Evolutionary conservation across 2,888 invertebrate species (phyloP).

Genomic region (Aporophyla nigra): DNA sequence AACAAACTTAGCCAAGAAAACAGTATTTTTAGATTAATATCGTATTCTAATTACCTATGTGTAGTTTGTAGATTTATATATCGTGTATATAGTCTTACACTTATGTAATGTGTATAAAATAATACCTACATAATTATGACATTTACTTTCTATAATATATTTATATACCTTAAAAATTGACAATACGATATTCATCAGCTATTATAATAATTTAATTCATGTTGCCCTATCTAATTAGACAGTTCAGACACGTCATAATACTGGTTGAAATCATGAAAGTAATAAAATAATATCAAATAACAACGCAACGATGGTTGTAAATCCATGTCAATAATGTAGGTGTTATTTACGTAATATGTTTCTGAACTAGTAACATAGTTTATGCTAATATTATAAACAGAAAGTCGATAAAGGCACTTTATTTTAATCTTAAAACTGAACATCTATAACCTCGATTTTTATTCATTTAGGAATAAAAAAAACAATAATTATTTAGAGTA

Average conservation of each 20-base stretch:
- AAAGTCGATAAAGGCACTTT: neutral
- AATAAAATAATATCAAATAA: neutral
- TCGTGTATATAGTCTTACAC: neutral
- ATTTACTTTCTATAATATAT: neutral
- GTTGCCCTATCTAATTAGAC: neutral
- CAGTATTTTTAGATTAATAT: slow-evolving; percentile 18
- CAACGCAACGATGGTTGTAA: neutral
- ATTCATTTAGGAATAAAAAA: neutral
- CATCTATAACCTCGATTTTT: slow-evolving; percentile 4
- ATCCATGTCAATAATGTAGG: neutral
- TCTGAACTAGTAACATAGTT: neutral
- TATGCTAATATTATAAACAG: neutral
- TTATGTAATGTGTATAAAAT: neutral
- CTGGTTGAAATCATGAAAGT: slow-evolving; percentile 3
- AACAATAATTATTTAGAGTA: slow-evolving; percentile 1
- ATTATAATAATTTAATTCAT: neutral
- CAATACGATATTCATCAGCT: slow-evolving; percentile 31
- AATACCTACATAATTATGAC: neutral
- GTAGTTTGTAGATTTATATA: neutral
- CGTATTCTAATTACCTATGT: slow-evolving; percentile 4
- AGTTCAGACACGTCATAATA: neutral
- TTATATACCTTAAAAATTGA: slow-evolving; percentile 6
- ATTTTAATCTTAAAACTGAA: neutral
- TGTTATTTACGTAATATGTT: neutral
- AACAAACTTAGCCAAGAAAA: neutral